These are phyloP conservation scores for Mustela nigripes DNA, from an alignment of 2,113 vertebrate species.

Conservation along the genomic window DNA sequence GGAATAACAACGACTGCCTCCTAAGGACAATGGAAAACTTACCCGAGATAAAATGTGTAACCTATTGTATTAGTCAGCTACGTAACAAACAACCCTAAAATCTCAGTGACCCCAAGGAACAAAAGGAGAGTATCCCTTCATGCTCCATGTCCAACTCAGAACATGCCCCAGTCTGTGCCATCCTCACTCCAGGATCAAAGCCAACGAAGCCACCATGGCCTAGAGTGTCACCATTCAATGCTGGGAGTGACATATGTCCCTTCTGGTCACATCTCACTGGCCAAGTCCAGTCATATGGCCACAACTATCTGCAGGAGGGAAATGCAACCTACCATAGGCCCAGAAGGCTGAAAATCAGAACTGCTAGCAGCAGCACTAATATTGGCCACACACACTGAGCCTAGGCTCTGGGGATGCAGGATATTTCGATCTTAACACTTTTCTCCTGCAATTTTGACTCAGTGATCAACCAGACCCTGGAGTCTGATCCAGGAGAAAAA, in stretches of 20 bases:
- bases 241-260: neutral
- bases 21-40: neutral
- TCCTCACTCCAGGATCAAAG: neutral
- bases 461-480: neutral
- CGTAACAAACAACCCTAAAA: neutral
- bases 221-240: accelerated
- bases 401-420: neutral
- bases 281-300: neutral
- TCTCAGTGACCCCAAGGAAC: neutral
- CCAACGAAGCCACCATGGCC: too few species aligned
- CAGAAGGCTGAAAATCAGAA: neutral
- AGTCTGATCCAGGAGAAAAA: neutral
- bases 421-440: neutral
- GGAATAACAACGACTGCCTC: neutral
- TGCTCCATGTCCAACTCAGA: neutral
- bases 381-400: neutral
- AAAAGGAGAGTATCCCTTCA: neutral
- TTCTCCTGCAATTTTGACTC: neutral
- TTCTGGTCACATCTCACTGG: neutral
- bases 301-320: neutral
- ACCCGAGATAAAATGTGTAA: neutral
- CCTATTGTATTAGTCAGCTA: neutral
- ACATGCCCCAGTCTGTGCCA: accelerated
- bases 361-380: neutral
- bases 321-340: accelerated